Evolutionary conservation across 1,140 invertebrate species (phyloP), one percentile per base, ranked within the genome.

Genomic region (Drosophila neocordata): DNA sequence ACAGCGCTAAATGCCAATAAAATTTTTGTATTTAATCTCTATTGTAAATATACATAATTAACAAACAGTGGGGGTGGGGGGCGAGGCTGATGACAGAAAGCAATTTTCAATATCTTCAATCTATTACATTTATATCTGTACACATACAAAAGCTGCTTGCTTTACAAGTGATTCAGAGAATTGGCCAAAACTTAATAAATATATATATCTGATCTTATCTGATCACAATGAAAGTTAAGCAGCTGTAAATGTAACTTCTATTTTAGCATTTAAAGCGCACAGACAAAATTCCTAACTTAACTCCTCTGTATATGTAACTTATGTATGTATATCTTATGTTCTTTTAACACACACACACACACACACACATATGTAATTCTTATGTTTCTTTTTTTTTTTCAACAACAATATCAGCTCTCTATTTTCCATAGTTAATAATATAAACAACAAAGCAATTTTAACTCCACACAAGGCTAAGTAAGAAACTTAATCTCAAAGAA

Each of bases 401-500:
- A 48, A 48, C 41, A 48, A 20, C 51, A 79, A 87, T 61, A 77
- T 73, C 64, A 78, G 69, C 75, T 90, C 88, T 82, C 80, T 84
- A 87, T 87, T 90, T 69, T 88, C 76, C 68, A 84, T 74, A 73
- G 66, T 78, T 65, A 78, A 62, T 73, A 69, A 69, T 72, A 77
- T 72, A 77, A 48, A 73, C 69, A 83, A 78, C 71, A 75, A 81
- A 68, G 74, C 73, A 89, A 89, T 69, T 69, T 74, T 85, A 77
- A 74, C 80, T 90, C 87, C 72, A 79, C 80, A 78, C 85, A 89
- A 81, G 77, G 85, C 65, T 89, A 89, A 89, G 77, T 89, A 89
- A 87, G 57, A 73, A 65, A 68, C 37, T 41, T 63, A 59, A 51
- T 69, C 60, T 35, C 52, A 20, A 52, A 48, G 64, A 52, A 41